Evolutionary conservation across 2,797 vertebrate species (phyloP), one percentile per base, ranked within the genome.

Genomic region (Ispidina picta): DNA sequence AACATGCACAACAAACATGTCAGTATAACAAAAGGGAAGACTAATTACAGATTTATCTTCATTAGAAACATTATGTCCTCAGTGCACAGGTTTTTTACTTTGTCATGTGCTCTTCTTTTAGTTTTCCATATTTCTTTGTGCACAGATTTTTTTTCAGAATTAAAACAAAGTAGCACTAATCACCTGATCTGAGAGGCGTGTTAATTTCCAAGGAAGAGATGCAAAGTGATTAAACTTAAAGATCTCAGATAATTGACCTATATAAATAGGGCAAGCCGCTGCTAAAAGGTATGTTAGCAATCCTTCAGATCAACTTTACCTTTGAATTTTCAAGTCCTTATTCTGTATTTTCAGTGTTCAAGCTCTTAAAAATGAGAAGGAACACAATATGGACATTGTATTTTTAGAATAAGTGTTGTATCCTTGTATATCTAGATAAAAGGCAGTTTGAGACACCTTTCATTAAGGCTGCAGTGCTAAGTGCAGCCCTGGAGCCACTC

Each of bases 21-120:
- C 88, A 90, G 74, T 39, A 68, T 86, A 93, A 95, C 92, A 93
- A 95, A 96, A 95, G 78, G 26, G 13, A 87, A 86, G 86, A 79
- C 94, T 93, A 96, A 96, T 96, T 96, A 92, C 63, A 88, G 65
- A 76, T 83, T 89, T 93, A 90, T 79, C 60, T 75, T 89, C 60
- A 55, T 55, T 55, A 78, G 54, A 39, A 89, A 73, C 29, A 68
- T 62, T 25, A 92, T 70, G 81, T 62, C 59, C 46, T 87, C 41
- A 49, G 31, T 41, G 16, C n/a, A 76, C 3, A 23, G n/a, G 18
- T 54, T 55, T 86, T 77, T 83, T 52, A 15, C n/a, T 89, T 58
- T 6, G 2, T 33, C 73, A 33, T 60, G 16, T 83, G 65, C 16
- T 69, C 21, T 31, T 55, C 48, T 68, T 78, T 33, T 28, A 48